phyloP scores from a whole-genome alignment of 2,888 invertebrate genomes.

The Drymonia ruficornis region DNA sequence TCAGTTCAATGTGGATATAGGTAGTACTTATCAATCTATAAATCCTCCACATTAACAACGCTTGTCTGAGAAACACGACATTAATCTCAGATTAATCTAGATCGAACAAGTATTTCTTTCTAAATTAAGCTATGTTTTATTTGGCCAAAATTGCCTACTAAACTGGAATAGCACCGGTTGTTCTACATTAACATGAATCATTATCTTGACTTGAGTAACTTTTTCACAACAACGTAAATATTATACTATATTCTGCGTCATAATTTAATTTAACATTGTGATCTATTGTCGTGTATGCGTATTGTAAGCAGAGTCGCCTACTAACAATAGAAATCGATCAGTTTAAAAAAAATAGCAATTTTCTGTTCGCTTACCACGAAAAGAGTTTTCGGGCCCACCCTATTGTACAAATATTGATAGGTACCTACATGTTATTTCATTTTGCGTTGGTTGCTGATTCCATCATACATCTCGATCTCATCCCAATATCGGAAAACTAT shows the following conservation, averaged over 20 bases:
- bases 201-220: too few relatives aligned
- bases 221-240: too few relatives aligned
- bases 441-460: neutral
- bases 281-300: too few relatives aligned
- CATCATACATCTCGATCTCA: neutral
- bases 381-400: neutral
- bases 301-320: neutral
- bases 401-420: neutral
- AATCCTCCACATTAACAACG: too few relatives aligned
- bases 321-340: neutral
- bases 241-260: too few relatives aligned
- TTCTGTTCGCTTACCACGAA: neutral
- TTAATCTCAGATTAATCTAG: neutral
- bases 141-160: too few relatives aligned
- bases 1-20: neutral
- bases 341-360: neutral
- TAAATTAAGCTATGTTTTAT: too few relatives aligned
- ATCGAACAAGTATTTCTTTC: neutral
- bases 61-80: too few relatives aligned
- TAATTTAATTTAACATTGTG: too few relatives aligned
- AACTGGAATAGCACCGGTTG: neutral
- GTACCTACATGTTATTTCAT: neutral
- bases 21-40: too few relatives aligned
- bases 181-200: neutral
- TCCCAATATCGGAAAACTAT: too few relatives aligned